phyloP scores from a whole-genome alignment of 2,797 vertebrate species.

The Spinus olivaceus region DNA sequence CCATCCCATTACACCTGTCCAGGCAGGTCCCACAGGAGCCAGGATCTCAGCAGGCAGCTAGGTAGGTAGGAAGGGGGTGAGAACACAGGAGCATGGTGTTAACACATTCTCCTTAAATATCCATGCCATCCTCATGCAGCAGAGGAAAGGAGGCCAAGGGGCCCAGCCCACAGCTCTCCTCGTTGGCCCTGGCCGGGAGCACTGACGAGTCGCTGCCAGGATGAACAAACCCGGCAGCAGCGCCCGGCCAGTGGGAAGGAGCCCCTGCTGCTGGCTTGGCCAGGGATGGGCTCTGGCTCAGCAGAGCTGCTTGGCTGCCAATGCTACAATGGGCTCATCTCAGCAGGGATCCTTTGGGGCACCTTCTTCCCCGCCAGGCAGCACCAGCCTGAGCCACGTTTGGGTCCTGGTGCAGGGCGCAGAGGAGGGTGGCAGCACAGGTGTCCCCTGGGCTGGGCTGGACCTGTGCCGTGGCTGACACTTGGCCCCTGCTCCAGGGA shows the following conservation, averaged over 20 bases:
- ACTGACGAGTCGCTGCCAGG: neutral
- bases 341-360: neutral
- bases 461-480: neutral
- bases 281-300: neutral
- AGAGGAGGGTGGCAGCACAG: neutral
- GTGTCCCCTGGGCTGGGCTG: neutral
- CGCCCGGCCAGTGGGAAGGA: neutral
- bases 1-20: neutral
- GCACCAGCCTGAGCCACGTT: accelerated
- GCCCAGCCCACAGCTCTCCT: neutral
- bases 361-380: accelerated
- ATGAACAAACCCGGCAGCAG: neutral
- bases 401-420: accelerated
- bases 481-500: neutral
- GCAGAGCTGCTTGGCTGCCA: neutral
- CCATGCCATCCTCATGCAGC: neutral
- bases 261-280: neutral
- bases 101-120: neutral
- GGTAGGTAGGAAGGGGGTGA: neutral
- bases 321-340: neutral
- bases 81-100: neutral
- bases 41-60: neutral
- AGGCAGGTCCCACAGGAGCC: neutral
- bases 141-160: neutral
- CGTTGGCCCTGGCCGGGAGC: neutral